Conservation (phyloP, 2,888 invertebrate species). For the Agriotes lineatus region DNA sequence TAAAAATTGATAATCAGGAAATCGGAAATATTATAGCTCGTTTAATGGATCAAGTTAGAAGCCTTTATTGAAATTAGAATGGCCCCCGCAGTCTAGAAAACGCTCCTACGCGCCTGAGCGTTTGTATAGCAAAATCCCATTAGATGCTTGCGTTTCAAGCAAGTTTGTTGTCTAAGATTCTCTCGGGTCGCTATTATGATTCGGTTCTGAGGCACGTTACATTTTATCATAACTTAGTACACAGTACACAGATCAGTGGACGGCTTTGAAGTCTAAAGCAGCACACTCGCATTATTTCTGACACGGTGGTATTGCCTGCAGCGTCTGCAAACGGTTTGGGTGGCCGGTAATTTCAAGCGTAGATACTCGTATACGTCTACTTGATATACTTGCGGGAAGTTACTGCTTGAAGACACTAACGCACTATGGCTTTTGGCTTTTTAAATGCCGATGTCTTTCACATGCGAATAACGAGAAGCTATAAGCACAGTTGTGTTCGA, state of each 20-base stretch:
- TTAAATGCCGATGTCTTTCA: no score
- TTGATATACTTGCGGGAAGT: background rate
- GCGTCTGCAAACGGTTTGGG: slow-evolving; percentile 39
- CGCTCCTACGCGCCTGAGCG: no score
- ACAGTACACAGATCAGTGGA: slow-evolving; percentile 18
- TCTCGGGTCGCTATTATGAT: background rate
- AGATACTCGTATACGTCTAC: slow-evolving; percentile 2
- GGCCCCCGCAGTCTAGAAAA: no score
- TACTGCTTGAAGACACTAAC: background rate
- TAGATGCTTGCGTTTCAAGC: background rate
- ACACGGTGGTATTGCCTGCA: slow-evolving; percentile 36
- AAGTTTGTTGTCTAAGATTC: slow-evolving; percentile 2
- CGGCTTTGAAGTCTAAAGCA: slow-evolving; percentile 19
- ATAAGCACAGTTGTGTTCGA: no score
- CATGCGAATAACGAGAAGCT: no score
- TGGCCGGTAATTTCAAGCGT: slow-evolving; percentile 34
- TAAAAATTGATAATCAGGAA: no score
- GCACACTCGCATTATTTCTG: slow-evolving; percentile 35
- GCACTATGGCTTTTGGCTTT: background rate
- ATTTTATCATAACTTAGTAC: slow-evolving; percentile 16
- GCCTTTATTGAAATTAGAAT: no score
- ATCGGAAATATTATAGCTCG: no score
- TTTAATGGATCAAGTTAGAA: no score
- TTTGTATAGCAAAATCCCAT: background rate
- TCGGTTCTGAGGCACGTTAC: slow-evolving; percentile 2